Evolutionary conservation across 2,113 vertebrate species (phyloP), one percentile per base, ranked within the genome.

Genomic region (Mobula hypostoma): DNA sequence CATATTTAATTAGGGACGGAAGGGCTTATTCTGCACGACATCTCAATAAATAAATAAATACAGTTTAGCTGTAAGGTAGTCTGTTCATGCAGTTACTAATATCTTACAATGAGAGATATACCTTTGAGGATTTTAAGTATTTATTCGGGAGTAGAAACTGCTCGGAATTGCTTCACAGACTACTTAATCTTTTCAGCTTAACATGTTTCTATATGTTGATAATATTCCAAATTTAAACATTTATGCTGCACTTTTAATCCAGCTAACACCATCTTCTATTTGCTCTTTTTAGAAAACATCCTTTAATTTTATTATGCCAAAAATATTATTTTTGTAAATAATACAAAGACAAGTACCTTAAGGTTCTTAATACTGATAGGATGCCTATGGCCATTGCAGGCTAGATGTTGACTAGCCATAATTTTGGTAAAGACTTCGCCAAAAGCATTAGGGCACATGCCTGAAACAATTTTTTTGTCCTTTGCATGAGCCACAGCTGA

Each of bases 1-100:
- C 94, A 88, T 94, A 94, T 95, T 95, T 95, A 97, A 96, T 96
- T 97, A 48, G 48, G 48, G 48, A 48, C 48, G 3, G 48, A 48
- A 48, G 48, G 48, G 48, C 48, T 4, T 48, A 48, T 48, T 48
- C 48, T 48, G 48, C 48, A 48, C 3, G 0, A 4, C 48, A 36
- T 36, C 36, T 36, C 36, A 36, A 36, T 36, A 36, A 36, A 36
- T 36, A 36, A 36, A 2, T 48, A 48, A 48, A 48, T 48, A 2
- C 48, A 48, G 3, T 48, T 48, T 48, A 48, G 48, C 48, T 48
- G 48, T 48, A 95, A 96, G 95, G 95, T 95, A 94, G 96, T 95
- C 80, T 95, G 94, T 94, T 95, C 92, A 94, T 94, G 94, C 95
- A 94, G 94, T 95, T 95, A 93, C 95, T 95, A 68, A 94, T 92